Evolutionary conservation across 2,113 vertebrate genomes (phyloP).

Genomic region (Chaetorhynchus papuensis): DNA sequence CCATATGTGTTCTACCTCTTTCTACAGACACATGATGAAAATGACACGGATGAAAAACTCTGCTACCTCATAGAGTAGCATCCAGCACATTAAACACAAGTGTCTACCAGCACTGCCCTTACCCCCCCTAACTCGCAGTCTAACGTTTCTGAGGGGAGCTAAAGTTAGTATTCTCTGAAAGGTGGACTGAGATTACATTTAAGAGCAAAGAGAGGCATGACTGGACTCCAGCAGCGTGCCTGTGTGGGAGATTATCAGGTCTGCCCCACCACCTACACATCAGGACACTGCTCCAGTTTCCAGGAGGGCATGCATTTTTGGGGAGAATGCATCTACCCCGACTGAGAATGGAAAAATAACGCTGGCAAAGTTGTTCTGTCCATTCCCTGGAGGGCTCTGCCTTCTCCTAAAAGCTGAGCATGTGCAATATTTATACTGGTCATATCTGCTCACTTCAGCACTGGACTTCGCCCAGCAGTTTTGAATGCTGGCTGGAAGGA

Average conservation of each 20-base stretch:
- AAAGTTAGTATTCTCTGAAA: background rate
- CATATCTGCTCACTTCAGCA: accelerated
- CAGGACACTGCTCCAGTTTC: accelerated
- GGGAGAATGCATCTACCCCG: background rate
- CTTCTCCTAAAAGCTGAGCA: background rate
- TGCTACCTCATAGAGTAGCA: background rate
- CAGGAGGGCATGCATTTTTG: background rate
- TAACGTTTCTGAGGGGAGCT: background rate
- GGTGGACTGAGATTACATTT: background rate
- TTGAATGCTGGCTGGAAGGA: background rate
- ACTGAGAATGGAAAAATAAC: background rate
- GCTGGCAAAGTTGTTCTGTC: background rate
- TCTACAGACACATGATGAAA: background rate
- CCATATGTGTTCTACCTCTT: background rate
- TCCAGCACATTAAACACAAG: background rate
- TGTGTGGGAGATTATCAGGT: background rate
- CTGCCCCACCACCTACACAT: background rate
- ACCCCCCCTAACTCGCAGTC: accelerated
- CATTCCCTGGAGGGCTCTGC: background rate
- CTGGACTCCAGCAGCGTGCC: accelerated
- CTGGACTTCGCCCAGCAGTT: background rate
- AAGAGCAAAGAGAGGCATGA: background rate
- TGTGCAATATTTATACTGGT: background rate
- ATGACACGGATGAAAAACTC: background rate
- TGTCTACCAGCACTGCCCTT: accelerated